Percentiles rank a stretch among this genome's conserved stretches.
Conservation (phyloP, 2,113 vertebrate species). For the Xyrauchen texanus region DNA sequence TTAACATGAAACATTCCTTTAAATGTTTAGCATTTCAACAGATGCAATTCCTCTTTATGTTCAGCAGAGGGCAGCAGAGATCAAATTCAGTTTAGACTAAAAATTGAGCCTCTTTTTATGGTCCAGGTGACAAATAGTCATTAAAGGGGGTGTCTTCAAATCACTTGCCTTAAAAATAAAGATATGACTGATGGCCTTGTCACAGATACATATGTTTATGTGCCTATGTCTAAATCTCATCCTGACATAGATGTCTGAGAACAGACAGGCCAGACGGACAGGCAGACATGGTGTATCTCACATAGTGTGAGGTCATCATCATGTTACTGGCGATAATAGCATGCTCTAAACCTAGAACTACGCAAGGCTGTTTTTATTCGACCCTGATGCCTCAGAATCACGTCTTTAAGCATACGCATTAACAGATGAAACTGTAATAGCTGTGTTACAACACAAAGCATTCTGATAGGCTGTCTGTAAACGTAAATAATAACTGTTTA, state of each 20-base stretch:
- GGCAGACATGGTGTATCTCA: conserved; percentile 65
- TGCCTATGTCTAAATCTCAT: conserved; percentile 69
- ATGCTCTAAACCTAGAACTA: conserved; percentile 50
- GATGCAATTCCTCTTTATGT: conserved; percentile 12
- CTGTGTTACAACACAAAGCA: not conserved
- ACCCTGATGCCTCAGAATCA: conserved; percentile 16
- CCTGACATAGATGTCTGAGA: conserved; percentile 59
- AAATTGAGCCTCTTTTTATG: conserved; percentile 55
- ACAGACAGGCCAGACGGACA: conserved; percentile 37
- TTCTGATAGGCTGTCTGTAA: not conserved
- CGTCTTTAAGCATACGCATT: conserved; percentile 48
- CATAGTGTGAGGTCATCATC: conserved; percentile 70
- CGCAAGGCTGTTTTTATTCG: conserved; percentile 31
- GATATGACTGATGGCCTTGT: conserved; percentile 62
- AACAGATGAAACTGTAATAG: conserved; percentile 41
- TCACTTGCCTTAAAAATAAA: conserved; percentile 71
- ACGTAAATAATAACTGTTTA: no score
- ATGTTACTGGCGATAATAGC: conserved; percentile 69
- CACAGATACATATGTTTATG: conserved; percentile 70
- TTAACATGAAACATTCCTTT: no score
- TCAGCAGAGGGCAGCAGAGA: conserved; percentile 52
- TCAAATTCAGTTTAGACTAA: conserved; percentile 12
- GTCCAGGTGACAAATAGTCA: conserved; percentile 57
- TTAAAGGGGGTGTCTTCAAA: conserved; percentile 63
- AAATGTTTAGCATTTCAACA: not conserved